A percentile compares a stretch with the other conserved stretches of the same genome.
Evolutionary conservation across 2,888 invertebrate species (phyloP).

Genomic region (Agonopterix subpropinquella): DNA sequence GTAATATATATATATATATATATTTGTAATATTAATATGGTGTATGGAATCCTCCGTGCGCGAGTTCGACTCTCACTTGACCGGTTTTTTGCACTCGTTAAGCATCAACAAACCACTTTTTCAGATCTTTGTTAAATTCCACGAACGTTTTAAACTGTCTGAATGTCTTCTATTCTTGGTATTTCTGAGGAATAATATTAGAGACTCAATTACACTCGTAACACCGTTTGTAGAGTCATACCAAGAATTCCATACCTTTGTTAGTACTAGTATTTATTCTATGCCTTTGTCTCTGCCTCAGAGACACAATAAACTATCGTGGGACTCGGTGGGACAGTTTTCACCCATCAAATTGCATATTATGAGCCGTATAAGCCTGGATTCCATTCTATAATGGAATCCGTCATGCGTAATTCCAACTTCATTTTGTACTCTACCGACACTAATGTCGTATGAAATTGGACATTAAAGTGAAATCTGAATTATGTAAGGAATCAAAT

Average conservation of each 20-base stretch:
- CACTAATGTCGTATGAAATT: conserved; percentile 19
- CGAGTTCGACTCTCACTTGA: too few species aligned
- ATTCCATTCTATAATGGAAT: conserved; percentile 20
- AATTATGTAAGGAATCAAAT: conserved; percentile 4
- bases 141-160: too few species aligned
- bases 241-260: background rate
- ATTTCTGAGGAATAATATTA: too few species aligned
- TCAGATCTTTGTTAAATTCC: too few species aligned
- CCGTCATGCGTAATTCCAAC: conserved; percentile 25
- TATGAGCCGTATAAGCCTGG: conserved; percentile 15
- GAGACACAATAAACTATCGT: conserved; percentile 23
- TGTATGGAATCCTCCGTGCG: too few species aligned
- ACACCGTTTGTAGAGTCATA: too few species aligned
- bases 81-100: too few species aligned
- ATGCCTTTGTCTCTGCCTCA: conserved; percentile 10
- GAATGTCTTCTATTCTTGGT: too few species aligned
- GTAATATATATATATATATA: too few species aligned
- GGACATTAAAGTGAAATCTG: conserved; percentile 14
- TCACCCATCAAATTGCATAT: conserved; percentile 20
- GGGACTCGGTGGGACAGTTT: conserved; percentile 33
- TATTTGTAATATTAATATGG: too few species aligned
- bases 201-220: too few species aligned
- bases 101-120: too few species aligned
- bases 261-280: background rate
- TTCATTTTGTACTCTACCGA: conserved; percentile 13